phyloP scores from a whole-genome alignment of 2,113 vertebrate species.

The Chaenocephalus aceratus region DNA sequence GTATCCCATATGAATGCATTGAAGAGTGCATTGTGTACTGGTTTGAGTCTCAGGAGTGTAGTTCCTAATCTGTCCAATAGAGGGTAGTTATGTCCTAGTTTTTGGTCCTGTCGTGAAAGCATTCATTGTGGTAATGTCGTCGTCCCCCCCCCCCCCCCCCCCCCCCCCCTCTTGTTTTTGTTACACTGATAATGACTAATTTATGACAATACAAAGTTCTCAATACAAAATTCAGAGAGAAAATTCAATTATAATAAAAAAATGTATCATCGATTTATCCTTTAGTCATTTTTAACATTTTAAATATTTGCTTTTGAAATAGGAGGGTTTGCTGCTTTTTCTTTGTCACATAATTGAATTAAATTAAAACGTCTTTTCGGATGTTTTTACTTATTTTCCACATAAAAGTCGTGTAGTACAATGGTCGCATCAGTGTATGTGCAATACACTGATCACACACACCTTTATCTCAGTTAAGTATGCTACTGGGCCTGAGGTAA shows the following conservation, averaged over 20 bases:
- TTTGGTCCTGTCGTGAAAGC: conserved; percentile 21
- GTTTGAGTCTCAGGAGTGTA: conserved; percentile 17
- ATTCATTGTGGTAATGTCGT: background rate
- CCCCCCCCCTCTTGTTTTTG: background rate
- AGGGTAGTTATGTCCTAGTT: conserved; percentile 30
- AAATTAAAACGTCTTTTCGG: background rate
- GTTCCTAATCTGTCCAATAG: conserved; percentile 48
- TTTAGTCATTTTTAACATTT: background rate
- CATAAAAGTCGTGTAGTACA: background rate
- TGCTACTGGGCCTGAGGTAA: background rate
- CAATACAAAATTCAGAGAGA: too few species aligned
- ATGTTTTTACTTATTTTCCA: too few species aligned
- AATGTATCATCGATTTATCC: background rate
- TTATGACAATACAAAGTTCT: background rate
- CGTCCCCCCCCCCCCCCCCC: too few species aligned
- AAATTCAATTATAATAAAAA: too few species aligned
- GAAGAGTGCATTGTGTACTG: conserved; percentile 11
- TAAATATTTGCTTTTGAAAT: background rate
- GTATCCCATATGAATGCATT: background rate
- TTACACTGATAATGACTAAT: background rate
- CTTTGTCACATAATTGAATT: background rate
- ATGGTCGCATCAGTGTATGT: too few species aligned
- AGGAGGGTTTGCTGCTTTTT: background rate
- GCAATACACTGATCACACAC: background rate
- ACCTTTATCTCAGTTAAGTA: background rate